phyloP scores from a whole-genome alignment of 1,140 invertebrate genomes.

The Hypsibius dujardini region DNA sequence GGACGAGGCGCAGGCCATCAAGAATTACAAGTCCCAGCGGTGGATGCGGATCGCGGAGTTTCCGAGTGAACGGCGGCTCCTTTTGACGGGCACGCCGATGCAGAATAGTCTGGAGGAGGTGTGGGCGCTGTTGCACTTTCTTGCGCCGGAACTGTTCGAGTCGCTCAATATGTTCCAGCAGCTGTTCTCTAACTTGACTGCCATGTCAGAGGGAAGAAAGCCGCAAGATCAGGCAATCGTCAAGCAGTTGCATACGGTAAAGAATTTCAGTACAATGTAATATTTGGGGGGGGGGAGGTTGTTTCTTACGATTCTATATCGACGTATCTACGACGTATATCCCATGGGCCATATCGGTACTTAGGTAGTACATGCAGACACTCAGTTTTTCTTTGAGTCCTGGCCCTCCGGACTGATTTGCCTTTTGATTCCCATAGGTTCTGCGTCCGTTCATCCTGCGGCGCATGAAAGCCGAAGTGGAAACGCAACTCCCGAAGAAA shows the following conservation, averaged over 20 bases:
- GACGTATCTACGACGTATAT: background rate
- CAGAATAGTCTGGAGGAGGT: conserved; percentile 98
- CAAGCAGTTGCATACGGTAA: conserved; percentile 79
- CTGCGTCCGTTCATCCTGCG: conserved; percentile 87
- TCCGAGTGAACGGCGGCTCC: conserved; percentile 73
- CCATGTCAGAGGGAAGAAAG: conserved; percentile 89
- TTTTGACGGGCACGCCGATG: conserved; percentile 91
- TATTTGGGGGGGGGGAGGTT: too few species aligned
- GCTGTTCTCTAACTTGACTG: conserved; percentile 96
- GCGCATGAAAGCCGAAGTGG: conserved; percentile 87
- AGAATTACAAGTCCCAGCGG: conserved; percentile 97
- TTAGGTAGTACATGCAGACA: too few species aligned
- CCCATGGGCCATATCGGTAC: background rate
- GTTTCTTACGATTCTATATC: background rate
- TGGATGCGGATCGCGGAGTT: conserved; percentile 97
- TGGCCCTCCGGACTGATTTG: too few species aligned
- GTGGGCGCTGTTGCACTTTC: conserved; percentile 99
- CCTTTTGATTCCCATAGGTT: conserved; percentile 42
- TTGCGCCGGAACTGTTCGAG: conserved; percentile 98
- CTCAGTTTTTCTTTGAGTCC: too few species aligned
- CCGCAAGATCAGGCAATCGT: conserved; percentile 89
- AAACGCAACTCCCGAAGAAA: conserved; percentile 98
- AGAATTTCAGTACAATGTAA: too few species aligned
- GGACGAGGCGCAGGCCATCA: conserved; percentile 99
- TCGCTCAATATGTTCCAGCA: conserved; percentile 91